These are phyloP conservation scores for Lepidocolaptes lacrymiger DNA, from an alignment of 2,797 vertebrate genomes.

Conservation along the genomic window DNA sequence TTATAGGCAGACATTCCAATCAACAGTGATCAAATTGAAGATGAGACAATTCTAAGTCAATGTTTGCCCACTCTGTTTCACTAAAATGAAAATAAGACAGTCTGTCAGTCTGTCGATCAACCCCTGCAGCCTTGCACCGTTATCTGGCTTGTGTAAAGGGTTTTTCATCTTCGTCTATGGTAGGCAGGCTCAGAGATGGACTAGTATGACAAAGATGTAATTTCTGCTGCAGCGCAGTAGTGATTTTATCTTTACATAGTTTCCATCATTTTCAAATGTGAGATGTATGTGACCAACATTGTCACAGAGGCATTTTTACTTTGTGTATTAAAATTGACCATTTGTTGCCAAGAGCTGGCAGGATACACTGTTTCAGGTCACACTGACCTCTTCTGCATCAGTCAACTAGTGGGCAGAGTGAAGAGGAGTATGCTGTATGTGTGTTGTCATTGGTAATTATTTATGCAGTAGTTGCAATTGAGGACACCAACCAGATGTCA, in stretches of 20 bases:
- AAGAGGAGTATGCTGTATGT: neutral
- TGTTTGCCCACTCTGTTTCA: neutral
- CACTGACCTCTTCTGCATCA: neutral
- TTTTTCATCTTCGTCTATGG: neutral
- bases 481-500: neutral
- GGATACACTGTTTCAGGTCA: neutral
- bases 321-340: neutral
- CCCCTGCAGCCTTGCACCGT: neutral
- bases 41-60: neutral
- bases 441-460: neutral
- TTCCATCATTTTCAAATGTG: neutral
- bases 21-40: neutral
- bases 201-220: neutral
- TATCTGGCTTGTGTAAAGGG: neutral
- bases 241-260: constrained; percentile 7
- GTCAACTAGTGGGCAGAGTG: neutral
- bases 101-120: neutral
- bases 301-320: neutral
- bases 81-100: constrained; percentile 25
- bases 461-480: neutral
- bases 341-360: neutral
- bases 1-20: constrained; percentile 7
- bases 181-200: neutral
- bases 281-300: neutral
- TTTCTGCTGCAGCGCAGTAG: neutral